Percentiles rank a stretch among this genome's conserved stretches.
phyloP scores from a whole-genome alignment of 53 echinoderm and acorn worm genomes.

The Paracentrotus lividus region DNA sequence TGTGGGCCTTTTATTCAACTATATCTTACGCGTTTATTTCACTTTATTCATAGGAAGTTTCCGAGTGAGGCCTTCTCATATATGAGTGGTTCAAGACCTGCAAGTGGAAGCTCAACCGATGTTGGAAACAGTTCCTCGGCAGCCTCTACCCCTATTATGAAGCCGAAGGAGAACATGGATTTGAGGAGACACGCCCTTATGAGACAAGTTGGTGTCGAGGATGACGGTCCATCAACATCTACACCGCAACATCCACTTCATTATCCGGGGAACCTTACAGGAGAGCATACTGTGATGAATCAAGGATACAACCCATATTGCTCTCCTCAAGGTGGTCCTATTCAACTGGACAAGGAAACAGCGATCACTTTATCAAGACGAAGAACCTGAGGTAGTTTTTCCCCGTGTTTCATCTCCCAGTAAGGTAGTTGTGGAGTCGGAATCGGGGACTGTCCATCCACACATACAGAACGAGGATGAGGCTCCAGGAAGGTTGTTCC shows the following conservation, averaged over 20 bases:
- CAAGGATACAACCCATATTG: background rate
- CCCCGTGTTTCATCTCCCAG: background rate
- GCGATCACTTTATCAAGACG: background rate
- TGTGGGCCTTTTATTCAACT: no score
- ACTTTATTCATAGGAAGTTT: background rate
- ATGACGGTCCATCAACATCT: background rate
- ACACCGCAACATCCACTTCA: background rate
- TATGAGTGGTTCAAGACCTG: background rate
- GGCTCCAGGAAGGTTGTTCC: background rate
- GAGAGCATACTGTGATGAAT: background rate
- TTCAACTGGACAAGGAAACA: background rate
- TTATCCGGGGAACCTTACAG: background rate
- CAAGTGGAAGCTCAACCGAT: background rate
- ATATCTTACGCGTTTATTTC: no score
- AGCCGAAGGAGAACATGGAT: background rate
- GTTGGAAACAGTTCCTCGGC: background rate
- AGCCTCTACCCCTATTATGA: slow-evolving; percentile 10
- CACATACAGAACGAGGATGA: background rate
- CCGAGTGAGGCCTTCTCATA: background rate
- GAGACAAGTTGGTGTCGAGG: background rate
- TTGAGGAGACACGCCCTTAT: background rate
- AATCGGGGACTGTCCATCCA: background rate
- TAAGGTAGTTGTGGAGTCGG: background rate
- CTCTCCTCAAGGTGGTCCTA: background rate
- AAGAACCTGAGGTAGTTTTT: background rate